Evolutionary conservation across 2,113 vertebrate genomes (phyloP).

Genomic region (Vulpes lagopus): DNA sequence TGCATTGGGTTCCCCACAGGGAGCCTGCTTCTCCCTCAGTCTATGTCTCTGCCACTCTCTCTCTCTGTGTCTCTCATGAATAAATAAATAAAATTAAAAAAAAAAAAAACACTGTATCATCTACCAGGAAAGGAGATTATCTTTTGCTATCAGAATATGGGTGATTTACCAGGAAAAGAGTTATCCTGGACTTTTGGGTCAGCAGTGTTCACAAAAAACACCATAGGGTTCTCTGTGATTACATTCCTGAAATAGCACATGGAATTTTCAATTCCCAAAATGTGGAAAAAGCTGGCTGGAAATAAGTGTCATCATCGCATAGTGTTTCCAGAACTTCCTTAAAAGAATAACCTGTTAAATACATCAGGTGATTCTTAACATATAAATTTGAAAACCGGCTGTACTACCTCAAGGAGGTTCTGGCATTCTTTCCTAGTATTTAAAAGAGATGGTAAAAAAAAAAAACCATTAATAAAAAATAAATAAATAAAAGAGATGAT

Average conservation of each 20-base stretch:
- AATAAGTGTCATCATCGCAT: not conserved
- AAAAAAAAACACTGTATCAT: not conserved
- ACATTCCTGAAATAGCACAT: not conserved
- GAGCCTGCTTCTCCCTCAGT: no score
- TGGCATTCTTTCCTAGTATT: not conserved
- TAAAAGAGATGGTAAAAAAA: not conserved
- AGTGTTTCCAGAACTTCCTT: constrained; percentile 7
- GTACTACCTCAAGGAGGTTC: not conserved
- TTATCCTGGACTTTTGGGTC: not conserved
- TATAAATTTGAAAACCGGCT: not conserved
- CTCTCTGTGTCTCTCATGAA: no score
- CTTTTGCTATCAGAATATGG: not conserved
- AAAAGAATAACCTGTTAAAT: constrained; percentile 34
- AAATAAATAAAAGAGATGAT: not conserved
- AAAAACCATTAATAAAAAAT: no score
- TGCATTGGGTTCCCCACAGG: no score
- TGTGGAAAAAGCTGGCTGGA: not conserved
- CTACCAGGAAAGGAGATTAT: not conserved
- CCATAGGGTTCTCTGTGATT: not conserved
- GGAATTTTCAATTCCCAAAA: not conserved
- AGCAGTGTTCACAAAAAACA: not conserved
- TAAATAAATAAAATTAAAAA: no score
- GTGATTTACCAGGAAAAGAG: not conserved
- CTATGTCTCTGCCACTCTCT: no score
- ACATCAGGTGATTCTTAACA: constrained; percentile 34